Base-by-base conservation (phyloP, 2,797 vertebrate species). In the Spinus pinus region DNA sequence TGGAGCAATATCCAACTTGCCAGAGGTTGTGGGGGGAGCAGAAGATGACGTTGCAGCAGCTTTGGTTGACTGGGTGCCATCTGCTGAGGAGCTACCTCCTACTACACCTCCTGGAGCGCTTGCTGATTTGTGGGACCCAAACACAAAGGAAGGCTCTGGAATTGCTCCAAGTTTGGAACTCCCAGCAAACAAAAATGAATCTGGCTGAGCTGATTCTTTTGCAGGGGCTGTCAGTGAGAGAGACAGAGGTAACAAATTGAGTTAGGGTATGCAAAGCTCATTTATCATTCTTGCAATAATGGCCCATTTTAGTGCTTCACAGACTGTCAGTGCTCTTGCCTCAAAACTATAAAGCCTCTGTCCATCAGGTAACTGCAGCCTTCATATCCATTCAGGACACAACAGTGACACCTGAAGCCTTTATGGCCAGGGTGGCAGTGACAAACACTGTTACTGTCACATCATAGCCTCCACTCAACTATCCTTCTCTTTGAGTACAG, bases 111-210 rank as follows among this genome's bases (percentile, higher is more conserved):
- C 95, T 3, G 91, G 49, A 65, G 97, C 73, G 42, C 66, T 69
- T 10, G 96, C 22, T 20, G 98, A 67, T 35, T 98, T 98, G 19
- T 97, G 49, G 37, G 94, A 73, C 20, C 90, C 96, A 14, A 98
- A 97, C 35, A 98, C 91, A 88, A 99, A 98, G 0, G 98, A 64
- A 64, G 96, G 97, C 25, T 99, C 99, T 0, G 95, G 92, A 46
- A 94, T 56, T 5, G 87, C 30, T 71, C 98, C 98, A 41, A 98
- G 98, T 89, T 98, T 99, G 74, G 97, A 93, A 72, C 80, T 97
- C 4, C 82, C 97, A 19, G 93, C 85, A 49, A 99, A 98, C 0
- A 97, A 88, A 86, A 99, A 98, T 4, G 98, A 93, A 37, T 95
- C 97, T 0, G 92, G 58, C 53, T 97, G 98, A 50, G 39, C 69